Conservation (phyloP, 2,888 invertebrate species). For the Pseudeuparius sepicola region DNA sequence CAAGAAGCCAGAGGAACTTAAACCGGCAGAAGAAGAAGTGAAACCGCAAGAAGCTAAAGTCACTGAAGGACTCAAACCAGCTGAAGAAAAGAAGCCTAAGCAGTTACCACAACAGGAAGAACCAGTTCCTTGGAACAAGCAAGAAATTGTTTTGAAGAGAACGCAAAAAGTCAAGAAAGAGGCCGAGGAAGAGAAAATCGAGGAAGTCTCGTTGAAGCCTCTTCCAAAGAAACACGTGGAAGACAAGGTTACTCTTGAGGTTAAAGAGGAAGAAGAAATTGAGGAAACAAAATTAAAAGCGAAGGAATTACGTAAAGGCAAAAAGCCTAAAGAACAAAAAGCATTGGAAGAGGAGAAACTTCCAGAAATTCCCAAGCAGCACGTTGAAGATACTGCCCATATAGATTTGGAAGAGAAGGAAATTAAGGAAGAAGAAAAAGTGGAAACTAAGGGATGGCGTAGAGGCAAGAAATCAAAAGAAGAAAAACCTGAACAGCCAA, state of each 20-base stretch:
- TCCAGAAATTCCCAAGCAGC: too few species aligned
- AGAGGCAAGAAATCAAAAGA: slow-evolving; percentile 30
- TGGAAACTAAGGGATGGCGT: slow-evolving; percentile 27
- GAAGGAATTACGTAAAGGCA: slow-evolving; percentile 37
- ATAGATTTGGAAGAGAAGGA: slow-evolving; percentile 9
- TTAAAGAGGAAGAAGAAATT: slow-evolving; percentile 30
- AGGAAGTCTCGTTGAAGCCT: slow-evolving; percentile 48
- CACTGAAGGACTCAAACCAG: too few species aligned
- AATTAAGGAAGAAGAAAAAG: slow-evolving; percentile 28
- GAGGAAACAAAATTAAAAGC: slow-evolving; percentile 29
- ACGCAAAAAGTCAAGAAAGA: too few species aligned
- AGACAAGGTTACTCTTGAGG: too few species aligned
- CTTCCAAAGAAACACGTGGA: too few species aligned
- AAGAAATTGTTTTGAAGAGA: too few species aligned
- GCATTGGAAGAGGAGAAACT: too few species aligned
- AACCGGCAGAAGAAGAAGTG: slow-evolving; percentile 37
- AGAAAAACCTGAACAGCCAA: slow-evolving; percentile 14
- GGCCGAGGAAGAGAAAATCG: too few species aligned
- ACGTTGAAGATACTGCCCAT: slow-evolving; percentile 12
- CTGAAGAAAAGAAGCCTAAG: slow-evolving; percentile 23
- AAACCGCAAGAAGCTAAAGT: slow-evolving; percentile 26
- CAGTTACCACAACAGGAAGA: slow-evolving; percentile 19
- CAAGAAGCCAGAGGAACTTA: slow-evolving; percentile 13
- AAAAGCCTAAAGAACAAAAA: slow-evolving; percentile 35
- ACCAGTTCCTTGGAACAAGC: slow-evolving; percentile 38